Percentiles rank a stretch among this genome's conserved stretches.
These are phyloP conservation scores for Condylura cristata DNA, from an alignment of 2,113 vertebrate genomes.

Conservation along the genomic window DNA sequence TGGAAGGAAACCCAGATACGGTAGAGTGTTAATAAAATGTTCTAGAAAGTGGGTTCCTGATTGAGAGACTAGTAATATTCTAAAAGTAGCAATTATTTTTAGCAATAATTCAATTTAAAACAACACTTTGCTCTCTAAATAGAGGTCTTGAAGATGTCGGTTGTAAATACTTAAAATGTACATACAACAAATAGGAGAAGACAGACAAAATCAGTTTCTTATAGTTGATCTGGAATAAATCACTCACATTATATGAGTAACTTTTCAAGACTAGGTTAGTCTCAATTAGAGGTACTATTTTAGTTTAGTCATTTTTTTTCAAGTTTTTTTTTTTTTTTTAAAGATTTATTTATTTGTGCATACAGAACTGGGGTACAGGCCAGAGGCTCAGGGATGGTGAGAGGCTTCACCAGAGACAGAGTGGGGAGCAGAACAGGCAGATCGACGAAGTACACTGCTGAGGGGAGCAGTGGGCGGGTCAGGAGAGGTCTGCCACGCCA, in stretches of 20 bases:
- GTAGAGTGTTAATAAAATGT: conserved; percentile 85
- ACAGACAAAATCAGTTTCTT: conserved; percentile 37
- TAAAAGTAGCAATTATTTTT: conserved; percentile 19
- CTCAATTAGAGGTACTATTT: conserved; percentile 20
- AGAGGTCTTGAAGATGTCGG: neutral
- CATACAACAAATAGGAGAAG: neutral
- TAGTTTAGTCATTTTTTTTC: too few species aligned
- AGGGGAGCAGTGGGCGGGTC: too few species aligned
- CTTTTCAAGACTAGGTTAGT: conserved; percentile 16
- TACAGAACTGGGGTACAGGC: too few species aligned
- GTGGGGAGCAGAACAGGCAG: too few species aligned
- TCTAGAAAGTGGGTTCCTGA: conserved; percentile 34
- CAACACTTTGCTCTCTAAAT: neutral
- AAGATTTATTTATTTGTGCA: too few species aligned
- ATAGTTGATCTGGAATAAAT: conserved; percentile 48
- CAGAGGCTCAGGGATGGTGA: too few species aligned
- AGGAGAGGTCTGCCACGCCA: too few species aligned
- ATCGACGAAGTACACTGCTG: too few species aligned
- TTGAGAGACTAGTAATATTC: conserved; percentile 15
- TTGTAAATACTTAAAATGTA: conserved; percentile 34
- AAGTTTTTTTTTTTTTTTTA: too few species aligned
- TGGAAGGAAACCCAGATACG: conserved; percentile 98
- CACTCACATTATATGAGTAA: conserved; percentile 39
- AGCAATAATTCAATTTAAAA: conserved; percentile 8
- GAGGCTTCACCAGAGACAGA: too few species aligned